Evolutionary conservation across 2,797 vertebrate species (phyloP).

Genomic region (Lithobates sylvaticus): DNA sequence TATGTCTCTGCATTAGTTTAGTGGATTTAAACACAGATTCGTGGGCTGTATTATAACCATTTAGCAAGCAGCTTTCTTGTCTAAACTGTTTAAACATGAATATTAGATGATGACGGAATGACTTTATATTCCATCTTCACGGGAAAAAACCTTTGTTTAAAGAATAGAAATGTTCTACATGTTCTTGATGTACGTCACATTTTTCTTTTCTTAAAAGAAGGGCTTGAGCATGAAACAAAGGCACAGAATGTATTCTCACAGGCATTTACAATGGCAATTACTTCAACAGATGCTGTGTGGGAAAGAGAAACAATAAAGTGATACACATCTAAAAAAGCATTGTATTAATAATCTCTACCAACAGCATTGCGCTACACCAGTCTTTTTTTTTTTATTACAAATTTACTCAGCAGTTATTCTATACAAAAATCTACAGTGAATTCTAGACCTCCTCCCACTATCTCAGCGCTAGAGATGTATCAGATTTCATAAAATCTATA

Average conservation of each 20-base stretch:
- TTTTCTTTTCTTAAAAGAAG: slow-evolving; percentile 20
- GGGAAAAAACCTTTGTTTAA: slow-evolving; percentile 45
- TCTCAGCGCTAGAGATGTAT: too few relatives aligned
- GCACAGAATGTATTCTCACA: slow-evolving; percentile 41
- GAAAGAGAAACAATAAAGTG: slow-evolving; percentile 26
- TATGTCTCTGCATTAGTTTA: slow-evolving; percentile 51
- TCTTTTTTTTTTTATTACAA: neutral
- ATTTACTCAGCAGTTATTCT: neutral
- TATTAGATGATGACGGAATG: slow-evolving; percentile 50
- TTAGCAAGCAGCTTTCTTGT: slow-evolving; percentile 28
- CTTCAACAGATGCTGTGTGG: slow-evolving; percentile 16
- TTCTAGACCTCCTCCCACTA: too few relatives aligned
- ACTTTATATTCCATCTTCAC: slow-evolving; percentile 23
- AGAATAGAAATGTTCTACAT: slow-evolving; percentile 31
- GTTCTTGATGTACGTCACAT: slow-evolving; percentile 26
- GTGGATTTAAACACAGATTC: slow-evolving; percentile 39
- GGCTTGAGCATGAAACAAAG: slow-evolving; percentile 44
- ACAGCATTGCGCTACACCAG: neutral
- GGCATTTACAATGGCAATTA: slow-evolving; percentile 41
- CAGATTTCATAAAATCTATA: too few relatives aligned
- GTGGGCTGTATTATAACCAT: slow-evolving; percentile 38
- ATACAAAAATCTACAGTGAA: neutral
- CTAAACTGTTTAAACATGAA: slow-evolving; percentile 40
- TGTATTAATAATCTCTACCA: slow-evolving; percentile 1
- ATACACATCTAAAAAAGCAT: slow-evolving; percentile 36